phyloP scores from a whole-genome alignment of 2,797 vertebrate genomes.

The Leucoraja ocellata region DNA sequence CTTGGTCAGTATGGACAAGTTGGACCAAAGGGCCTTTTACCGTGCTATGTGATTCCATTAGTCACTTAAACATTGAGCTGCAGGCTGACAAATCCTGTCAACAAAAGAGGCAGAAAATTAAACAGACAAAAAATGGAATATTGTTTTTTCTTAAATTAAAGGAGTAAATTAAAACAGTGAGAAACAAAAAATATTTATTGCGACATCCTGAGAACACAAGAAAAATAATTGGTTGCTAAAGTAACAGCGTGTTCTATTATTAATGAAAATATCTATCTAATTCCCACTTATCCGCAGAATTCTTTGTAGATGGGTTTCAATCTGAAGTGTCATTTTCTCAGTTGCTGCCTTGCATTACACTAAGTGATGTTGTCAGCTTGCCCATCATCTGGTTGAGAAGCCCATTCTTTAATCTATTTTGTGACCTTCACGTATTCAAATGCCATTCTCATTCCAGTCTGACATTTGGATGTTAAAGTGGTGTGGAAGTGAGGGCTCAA shows the following conservation, averaged over 20 bases:
- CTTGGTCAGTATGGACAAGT: background rate
- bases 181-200: background rate
- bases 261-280: background rate
- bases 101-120: background rate
- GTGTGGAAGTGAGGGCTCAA: background rate
- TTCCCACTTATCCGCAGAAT: too few relatives aligned
- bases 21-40: too few relatives aligned
- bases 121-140: background rate
- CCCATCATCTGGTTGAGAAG: background rate
- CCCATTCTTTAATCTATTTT: background rate
- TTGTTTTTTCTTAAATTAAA: background rate
- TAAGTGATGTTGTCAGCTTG: background rate
- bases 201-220: background rate
- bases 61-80: background rate
- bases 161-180: background rate
- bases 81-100: background rate
- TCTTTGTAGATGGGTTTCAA: too few relatives aligned
- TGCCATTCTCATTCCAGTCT: background rate
- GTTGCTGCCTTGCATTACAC: background rate
- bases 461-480: background rate
- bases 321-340: background rate
- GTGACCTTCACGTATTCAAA: background rate
- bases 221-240: background rate
- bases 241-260: background rate
- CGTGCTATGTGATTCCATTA: too few relatives aligned